Conservation (phyloP, 2,888 invertebrate genomes). For the Parapristionchus giblindavisi region DNA sequence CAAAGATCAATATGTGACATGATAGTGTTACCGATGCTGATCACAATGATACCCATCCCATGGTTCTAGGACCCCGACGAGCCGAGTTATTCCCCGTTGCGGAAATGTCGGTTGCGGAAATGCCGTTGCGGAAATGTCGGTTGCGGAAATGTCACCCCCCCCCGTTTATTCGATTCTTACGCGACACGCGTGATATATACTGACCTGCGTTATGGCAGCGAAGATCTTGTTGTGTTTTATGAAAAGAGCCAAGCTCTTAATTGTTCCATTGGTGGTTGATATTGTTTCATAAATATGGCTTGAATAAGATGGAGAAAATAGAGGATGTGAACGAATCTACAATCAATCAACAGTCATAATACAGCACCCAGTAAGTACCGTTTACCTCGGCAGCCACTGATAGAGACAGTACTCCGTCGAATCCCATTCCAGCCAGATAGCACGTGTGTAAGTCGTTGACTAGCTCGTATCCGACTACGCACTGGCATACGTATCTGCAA, state of each 20-base stretch:
- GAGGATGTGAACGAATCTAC: constrained; percentile 30
- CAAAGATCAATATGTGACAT: no score
- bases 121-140: no score
- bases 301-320: constrained; percentile 29
- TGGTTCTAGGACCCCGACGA: no score
- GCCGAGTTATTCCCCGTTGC: no score
- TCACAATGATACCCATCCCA: no score
- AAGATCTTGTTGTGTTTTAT: background rate
- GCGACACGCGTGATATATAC: no score
- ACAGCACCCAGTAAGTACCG: no score
- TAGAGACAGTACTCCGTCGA: constrained; percentile 25
- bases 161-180: no score
- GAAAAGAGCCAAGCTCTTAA: constrained; percentile 18
- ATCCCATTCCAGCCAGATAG: constrained; percentile 39
- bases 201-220: constrained; percentile 25
- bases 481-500: constrained; percentile 48
- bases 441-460: constrained; percentile 49
- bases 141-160: no score
- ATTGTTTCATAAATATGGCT: constrained; percentile 8
- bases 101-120: no score
- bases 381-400: constrained; percentile 36
- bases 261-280: constrained; percentile 25
- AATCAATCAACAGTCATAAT: constrained; percentile 5
- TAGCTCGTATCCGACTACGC: constrained; percentile 53
- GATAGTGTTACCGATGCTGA: no score